These are phyloP conservation scores for Hoplostethus mediterraneus DNA, from an alignment of 2,797 vertebrate species.

Conservation along the genomic window DNA sequence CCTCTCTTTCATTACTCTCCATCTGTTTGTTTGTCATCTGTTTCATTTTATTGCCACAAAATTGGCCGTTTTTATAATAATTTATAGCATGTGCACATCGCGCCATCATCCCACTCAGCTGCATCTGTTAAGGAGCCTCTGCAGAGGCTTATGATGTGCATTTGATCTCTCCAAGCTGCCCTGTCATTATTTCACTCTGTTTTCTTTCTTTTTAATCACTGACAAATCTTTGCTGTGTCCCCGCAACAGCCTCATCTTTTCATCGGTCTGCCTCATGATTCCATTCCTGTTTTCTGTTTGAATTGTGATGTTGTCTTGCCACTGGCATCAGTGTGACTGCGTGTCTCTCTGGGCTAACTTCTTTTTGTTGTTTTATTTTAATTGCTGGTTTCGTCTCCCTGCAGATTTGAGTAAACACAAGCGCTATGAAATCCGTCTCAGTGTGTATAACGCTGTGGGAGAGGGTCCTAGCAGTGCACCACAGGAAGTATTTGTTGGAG, in stretches of 20 bases:
- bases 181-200: constrained; percentile 55
- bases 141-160: constrained; percentile 46
- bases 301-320: constrained; percentile 58
- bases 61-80: constrained; percentile 41
- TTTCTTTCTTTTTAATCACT: constrained; percentile 65
- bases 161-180: constrained; percentile 59
- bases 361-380: constrained; percentile 44
- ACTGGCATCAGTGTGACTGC: constrained; percentile 38
- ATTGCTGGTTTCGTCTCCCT: constrained; percentile 39
- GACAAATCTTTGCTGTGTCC: constrained; percentile 64
- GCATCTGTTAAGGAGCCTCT: constrained; percentile 27
- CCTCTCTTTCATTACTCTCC: constrained; percentile 31
- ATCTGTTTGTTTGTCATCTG: constrained; percentile 50
- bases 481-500: constrained; percentile 96
- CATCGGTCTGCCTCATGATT: constrained; percentile 51
- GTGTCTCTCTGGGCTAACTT: constrained; percentile 53
- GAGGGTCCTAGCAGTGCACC: constrained; percentile 94
- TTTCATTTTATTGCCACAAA: constrained; percentile 41
- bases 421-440: constrained; percentile 96
- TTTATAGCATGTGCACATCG: constrained; percentile 33
- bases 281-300: constrained; percentile 42
- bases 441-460: constrained; percentile 94
- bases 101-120: constrained; percentile 54
- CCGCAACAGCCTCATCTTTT: constrained; percentile 57
- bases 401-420: constrained; percentile 95